Evolutionary conservation across 2,113 vertebrate genomes (phyloP), one percentile per base, ranked within the genome.

Genomic region (Camarhynchus parvulus): DNA sequence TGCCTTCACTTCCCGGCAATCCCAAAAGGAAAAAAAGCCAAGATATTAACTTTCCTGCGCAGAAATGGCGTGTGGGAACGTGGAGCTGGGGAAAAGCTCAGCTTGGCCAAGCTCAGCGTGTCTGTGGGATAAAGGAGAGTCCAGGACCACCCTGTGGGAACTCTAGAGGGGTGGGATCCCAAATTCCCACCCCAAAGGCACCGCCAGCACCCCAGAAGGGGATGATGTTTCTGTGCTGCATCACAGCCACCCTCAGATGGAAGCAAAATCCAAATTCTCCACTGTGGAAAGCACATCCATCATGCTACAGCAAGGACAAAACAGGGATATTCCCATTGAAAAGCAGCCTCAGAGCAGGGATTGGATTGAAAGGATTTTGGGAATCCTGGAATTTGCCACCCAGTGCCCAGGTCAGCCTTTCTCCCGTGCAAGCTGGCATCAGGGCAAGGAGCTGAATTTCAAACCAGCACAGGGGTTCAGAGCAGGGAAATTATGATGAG

Each of bases 11-110:
- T 78, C 79, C 92, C 39, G 94, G 90, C 61, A 31, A 61, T 76
- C 88, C 93, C 94, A 73, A 93, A 94, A 94, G 35, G 41, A 47
- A 66, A 47, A 66, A 68, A 41, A 4, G 5, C 17, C 30, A 0
- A n/a, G 50, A 16, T 89, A 96, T 96, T 93, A 53, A 11, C 58
- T 96, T 96, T 89, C 93, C 66, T 75, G n/a, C 0, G 4, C 30
- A 15, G n/a, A 63, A 88, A 70, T 0, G 6, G 33, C 8, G 62
- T 46, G 90, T 90, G 93, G 77, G 96, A 97, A 89, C 0, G 0
- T 2, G 22, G 15, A 41, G 58, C 9, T 1, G 0, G 37, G 50
- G 84, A 41, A 24, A 68, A 83, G 72, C 41, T 21, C 55, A 56
- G 68, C 37, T 31, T 64, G 79, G 17, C 37, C 76, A 28, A 68